Conservation (phyloP, 1,140 invertebrate genomes). For the Drosophila seguyi region DNA sequence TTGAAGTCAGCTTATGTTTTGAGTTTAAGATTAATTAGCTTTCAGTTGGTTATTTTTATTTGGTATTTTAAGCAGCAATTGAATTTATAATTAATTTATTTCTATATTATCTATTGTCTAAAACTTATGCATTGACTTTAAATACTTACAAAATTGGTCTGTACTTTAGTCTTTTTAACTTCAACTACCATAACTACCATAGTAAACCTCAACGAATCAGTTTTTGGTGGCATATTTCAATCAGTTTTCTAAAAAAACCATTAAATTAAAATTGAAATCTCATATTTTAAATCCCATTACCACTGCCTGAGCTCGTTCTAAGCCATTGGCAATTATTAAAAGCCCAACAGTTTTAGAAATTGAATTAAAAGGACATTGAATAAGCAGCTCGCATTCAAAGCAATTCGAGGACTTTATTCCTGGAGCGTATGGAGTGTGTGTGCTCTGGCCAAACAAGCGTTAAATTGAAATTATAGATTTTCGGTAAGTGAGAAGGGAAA, state of each 20-base stretch:
- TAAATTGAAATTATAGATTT: conserved; percentile 84
- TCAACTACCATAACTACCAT: neutral
- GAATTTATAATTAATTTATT: neutral
- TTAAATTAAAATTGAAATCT: conserved; percentile 31
- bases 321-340: conserved; percentile 44
- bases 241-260: neutral
- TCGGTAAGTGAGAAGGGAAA: conserved; percentile 29
- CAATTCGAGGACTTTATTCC: conserved; percentile 32
- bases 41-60: neutral
- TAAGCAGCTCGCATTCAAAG: conserved; percentile 60
- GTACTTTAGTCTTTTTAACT: too few relatives aligned
- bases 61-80: too few relatives aligned
- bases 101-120: neutral
- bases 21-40: neutral
- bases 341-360: conserved; percentile 39
- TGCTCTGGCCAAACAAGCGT: conserved; percentile 75
- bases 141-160: neutral
- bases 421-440: conserved; percentile 3
- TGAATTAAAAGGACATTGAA: conserved; percentile 67
- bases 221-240: neutral
- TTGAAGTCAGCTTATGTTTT: neutral
- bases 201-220: neutral
- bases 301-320: conserved; percentile 4
- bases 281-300: conserved; percentile 41
- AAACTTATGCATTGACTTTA: neutral